phyloP scores from a whole-genome alignment of 2,888 invertebrate species.

The Nebria salina region DNA sequence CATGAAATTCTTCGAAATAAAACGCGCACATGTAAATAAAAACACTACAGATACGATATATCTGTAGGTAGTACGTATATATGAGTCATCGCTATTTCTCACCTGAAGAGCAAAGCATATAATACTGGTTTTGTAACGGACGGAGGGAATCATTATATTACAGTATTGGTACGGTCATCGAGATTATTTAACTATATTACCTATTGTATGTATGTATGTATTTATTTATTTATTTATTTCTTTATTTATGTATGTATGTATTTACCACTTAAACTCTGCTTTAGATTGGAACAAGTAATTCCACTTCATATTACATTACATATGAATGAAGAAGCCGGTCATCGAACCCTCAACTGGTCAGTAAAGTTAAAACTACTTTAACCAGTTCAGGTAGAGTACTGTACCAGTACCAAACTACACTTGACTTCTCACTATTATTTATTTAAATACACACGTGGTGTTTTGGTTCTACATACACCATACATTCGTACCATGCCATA shows the following conservation, averaged over 20 bases:
- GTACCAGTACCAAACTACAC: neutral
- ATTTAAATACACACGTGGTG: neutral
- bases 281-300: neutral
- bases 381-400: neutral
- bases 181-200: too few species aligned
- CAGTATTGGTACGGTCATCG: too few species aligned
- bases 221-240: constrained; percentile 33
- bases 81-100: constrained; percentile 28
- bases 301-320: neutral
- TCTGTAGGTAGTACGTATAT: neutral
- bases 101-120: constrained; percentile 2
- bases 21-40: neutral
- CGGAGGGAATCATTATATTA: neutral
- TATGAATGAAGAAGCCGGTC: neutral
- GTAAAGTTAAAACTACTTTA: neutral
- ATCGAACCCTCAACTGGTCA: neutral
- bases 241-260: constrained; percentile 12
- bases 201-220: constrained; percentile 30
- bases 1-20: neutral
- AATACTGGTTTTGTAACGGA: constrained; percentile 17
- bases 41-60: neutral
- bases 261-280: neutral
- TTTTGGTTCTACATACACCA: neutral
- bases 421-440: neutral
- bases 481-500: too few species aligned